A percentile compares a stretch with the other conserved stretches of the same genome.
phyloP scores from a whole-genome alignment of 2,113 vertebrate species.

The Halichoeres trimaculatus region DNA sequence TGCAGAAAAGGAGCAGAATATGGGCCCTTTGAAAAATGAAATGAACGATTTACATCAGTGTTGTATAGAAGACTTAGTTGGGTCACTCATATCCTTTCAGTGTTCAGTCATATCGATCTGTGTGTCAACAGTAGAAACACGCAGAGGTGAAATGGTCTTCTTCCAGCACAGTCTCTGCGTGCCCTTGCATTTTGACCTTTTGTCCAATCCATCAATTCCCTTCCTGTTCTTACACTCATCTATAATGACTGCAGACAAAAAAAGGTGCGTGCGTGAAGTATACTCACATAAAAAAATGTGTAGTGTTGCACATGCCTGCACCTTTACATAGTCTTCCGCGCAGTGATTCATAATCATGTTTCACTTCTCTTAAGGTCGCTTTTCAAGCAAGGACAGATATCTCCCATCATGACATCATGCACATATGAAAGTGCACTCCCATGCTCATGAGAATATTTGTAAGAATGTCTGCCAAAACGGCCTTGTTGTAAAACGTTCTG shows the following conservation, averaged over 20 bases:
- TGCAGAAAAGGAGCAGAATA: no score
- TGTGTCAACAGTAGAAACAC: constrained; percentile 63
- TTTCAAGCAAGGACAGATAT: constrained; percentile 10
- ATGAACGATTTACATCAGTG: constrained; percentile 29
- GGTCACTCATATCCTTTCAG: constrained; percentile 49
- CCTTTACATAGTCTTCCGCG: constrained; percentile 2
- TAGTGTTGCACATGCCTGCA: neutral
- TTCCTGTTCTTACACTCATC: constrained; percentile 57
- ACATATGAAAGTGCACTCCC: neutral
- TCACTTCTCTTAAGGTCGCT: constrained; percentile 16
- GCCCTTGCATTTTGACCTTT: constrained; percentile 72
- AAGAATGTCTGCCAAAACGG: neutral
- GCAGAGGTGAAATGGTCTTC: constrained; percentile 63
- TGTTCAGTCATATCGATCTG: constrained; percentile 67
- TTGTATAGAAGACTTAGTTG: constrained; percentile 30
- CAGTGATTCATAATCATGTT: constrained; percentile 52
- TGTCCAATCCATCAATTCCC: constrained; percentile 73
- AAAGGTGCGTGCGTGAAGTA: constrained; percentile 11
- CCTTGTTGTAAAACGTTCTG: neutral
- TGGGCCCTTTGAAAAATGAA: constrained; percentile 3
- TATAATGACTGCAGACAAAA: constrained; percentile 42
- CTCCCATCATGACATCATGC: neutral
- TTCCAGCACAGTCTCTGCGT: constrained; percentile 57
- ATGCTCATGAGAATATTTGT: neutral
- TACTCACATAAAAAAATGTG: constrained; percentile 22